A percentile compares a stretch with the other conserved stretches of the same genome.
Evolutionary conservation across 2,888 invertebrate species (phyloP).

Genomic region (Cyclophora albipunctata): DNA sequence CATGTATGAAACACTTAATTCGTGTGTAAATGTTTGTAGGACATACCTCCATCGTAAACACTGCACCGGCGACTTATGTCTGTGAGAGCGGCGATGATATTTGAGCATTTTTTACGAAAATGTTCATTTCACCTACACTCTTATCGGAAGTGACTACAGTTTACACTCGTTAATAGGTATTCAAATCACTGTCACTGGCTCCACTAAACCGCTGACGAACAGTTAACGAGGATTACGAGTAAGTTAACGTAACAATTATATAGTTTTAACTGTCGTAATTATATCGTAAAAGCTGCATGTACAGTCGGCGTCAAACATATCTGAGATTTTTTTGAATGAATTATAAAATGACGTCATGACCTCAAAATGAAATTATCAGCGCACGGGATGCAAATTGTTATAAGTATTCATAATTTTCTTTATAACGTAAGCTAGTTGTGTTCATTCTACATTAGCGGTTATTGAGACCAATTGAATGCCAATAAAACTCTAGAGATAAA

Average conservation of each 20-base stretch:
- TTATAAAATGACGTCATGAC: no score
- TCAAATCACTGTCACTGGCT: conserved; percentile 29
- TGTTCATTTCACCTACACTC: conserved; percentile 61
- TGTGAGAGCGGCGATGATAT: conserved; percentile 71
- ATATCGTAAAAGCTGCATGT: neutral
- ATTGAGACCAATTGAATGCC: no score
- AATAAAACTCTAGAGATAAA: no score
- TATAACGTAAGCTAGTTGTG: no score
- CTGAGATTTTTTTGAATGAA: no score
- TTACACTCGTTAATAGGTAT: conserved; percentile 32
- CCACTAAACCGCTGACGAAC: conserved; percentile 26
- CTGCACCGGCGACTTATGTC: conserved; percentile 68
- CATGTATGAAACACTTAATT: no score
- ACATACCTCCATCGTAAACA: conserved; percentile 70
- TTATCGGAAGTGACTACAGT: conserved; percentile 22
- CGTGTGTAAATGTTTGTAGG: neutral
- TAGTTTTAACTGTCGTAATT: conserved; percentile 17
- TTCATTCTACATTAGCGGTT: no score
- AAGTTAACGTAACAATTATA: conserved; percentile 27
- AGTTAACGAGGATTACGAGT: conserved; percentile 22
- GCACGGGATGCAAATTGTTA: no score
- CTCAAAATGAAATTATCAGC: no score
- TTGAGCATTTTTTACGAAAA: conserved; percentile 73
- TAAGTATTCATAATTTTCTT: no score
- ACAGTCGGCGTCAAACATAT: no score